These are phyloP conservation scores for Agrotis ipsilon DNA, from an alignment of 2,888 invertebrate genomes.

Conservation along the genomic window DNA sequence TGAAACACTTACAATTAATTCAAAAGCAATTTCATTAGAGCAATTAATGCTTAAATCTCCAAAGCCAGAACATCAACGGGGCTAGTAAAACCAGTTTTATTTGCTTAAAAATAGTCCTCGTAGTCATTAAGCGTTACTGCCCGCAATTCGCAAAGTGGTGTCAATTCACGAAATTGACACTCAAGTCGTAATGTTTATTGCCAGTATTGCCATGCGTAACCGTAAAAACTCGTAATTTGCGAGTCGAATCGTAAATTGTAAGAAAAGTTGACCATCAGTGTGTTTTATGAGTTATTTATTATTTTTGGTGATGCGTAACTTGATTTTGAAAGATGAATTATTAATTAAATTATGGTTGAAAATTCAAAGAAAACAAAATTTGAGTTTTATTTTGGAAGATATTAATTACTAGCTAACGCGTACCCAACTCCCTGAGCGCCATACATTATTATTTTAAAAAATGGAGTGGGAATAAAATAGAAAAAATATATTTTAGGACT, in stretches of 20 bases:
- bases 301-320: conserved; percentile 44
- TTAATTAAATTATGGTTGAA: neutral
- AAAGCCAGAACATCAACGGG: conserved; percentile 19
- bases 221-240: conserved; percentile 60
- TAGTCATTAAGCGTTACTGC: conserved; percentile 51
- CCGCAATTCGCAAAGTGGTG: conserved; percentile 65
- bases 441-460: too few species aligned
- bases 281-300: conserved; percentile 59
- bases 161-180: conserved; percentile 70
- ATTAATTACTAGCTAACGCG: too few species aligned
- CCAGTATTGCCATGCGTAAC: conserved; percentile 63
- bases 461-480: too few species aligned
- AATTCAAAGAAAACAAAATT: neutral
- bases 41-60: conserved; percentile 11
- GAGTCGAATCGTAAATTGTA: conserved; percentile 60
- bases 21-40: neutral
- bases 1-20: neutral
- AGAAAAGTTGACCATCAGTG: conserved; percentile 60
- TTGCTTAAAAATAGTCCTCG: conserved; percentile 44
- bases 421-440: too few species aligned
- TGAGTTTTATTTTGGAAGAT: neutral
- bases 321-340: neutral
- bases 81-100: conserved; percentile 55
- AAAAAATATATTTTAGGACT: too few species aligned
- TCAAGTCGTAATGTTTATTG: conserved; percentile 64